Evolutionary conservation across 1,140 invertebrate species (phyloP).

Genomic region (Nautilus pompilius): DNA sequence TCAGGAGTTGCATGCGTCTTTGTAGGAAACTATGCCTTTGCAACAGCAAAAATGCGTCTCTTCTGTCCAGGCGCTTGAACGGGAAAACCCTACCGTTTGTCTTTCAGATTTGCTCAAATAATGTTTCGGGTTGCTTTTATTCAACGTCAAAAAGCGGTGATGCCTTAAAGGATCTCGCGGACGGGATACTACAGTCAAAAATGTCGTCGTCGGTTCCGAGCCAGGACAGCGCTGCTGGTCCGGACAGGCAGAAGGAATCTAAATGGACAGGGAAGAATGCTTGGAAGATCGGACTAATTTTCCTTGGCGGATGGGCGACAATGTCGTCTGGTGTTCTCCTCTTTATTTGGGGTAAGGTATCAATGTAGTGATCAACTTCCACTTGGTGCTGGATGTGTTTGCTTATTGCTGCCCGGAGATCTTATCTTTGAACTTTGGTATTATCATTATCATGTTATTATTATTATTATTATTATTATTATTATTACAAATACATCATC

Average conservation of each 20-base stretch:
- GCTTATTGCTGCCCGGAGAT: too few relatives aligned
- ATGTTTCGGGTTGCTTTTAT: slow-evolving; percentile 12
- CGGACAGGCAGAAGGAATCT: slow-evolving; percentile 8
- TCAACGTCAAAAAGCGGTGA: slow-evolving; percentile 9
- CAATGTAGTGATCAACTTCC: too few relatives aligned
- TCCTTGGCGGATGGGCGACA: slow-evolving; percentile 14
- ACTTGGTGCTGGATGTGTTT: too few relatives aligned
- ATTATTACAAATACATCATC: too few relatives aligned
- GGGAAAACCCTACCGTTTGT: background rate
- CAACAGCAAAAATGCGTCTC: background rate
- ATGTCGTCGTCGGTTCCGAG: background rate
- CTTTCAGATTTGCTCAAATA: background rate
- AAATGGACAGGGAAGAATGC: slow-evolving; percentile 22
- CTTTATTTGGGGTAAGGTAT: slow-evolving; percentile 17
- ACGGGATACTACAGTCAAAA: background rate
- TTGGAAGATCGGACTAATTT: slow-evolving; percentile 19
- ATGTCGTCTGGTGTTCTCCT: slow-evolving; percentile 11
- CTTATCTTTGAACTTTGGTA: too few relatives aligned
- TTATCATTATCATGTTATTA: too few relatives aligned
- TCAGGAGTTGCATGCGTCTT: slow-evolving; percentile 17
- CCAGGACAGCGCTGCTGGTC: background rate
- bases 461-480: too few relatives aligned
- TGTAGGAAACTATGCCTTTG: background rate
- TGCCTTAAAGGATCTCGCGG: background rate
- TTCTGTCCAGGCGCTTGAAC: background rate